Base-by-base conservation (phyloP, 1,140 invertebrate species). In the Platyscapa corneri region DNA sequence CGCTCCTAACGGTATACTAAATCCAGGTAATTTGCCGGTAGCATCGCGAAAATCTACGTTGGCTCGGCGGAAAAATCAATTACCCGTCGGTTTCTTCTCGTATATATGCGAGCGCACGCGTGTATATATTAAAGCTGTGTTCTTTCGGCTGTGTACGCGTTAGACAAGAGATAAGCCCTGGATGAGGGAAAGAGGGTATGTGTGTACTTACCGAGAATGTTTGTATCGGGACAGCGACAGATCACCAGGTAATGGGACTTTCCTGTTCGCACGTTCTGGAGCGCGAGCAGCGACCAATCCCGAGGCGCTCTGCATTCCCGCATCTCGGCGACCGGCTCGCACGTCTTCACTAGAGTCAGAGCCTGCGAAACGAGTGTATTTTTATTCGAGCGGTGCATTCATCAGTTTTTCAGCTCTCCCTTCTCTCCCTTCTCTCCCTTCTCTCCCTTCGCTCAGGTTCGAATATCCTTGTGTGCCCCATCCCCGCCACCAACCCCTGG, bases 181-280 rank as follows among this genome's bases (percentile, higher is more conserved):
- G 18, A 2, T 3, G 23, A 10, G 18, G 20, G 2, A 27, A 16
- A 42, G 39, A 76, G 49, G 3, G 23, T n/a, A 27, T 23, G 42
- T 1, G 32, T 5, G 46, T 75, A 82, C 94, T 95, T 94, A 97
- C 97, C 97, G 90, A 98, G 95, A 90, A 96, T 95, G 89, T 96
- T 97, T 60, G 95, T 95, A 85, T 97, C 95, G 6, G 97, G 97
- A 94, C 98, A 98, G 88, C 97, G 95, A 91, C 98, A 99, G 87
- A 98, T 98, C 77, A 98, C 97, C 72, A 99, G 94, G 91, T 98
- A 99, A 93, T 99, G 97, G 14, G 97, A 98, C 93, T 98, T 98
- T 86, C 98, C 98, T 14, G 97, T 98, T 89, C 97, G 93, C 78
- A 97, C 96, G 90, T 98, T 98, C 92, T 99, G 98, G 75, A 99